Base-by-base conservation (phyloP, 2,888 invertebrate species). In the Neuroscelio doddi region DNA sequence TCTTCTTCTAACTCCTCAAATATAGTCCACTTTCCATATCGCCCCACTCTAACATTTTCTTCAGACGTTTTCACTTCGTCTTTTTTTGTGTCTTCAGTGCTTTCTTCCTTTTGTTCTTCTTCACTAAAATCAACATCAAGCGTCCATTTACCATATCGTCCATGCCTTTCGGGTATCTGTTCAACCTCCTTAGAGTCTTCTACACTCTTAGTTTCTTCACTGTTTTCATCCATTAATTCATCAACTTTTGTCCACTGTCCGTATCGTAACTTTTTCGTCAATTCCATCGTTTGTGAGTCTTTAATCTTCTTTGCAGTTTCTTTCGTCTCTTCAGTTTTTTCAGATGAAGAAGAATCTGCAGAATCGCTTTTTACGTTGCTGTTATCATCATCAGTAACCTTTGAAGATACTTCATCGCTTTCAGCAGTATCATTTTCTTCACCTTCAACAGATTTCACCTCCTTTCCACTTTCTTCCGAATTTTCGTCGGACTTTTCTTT, bases 351-450 rank as follows among this genome's bases (percentile, higher is more conserved):
- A 21, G 2, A 5, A 21, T 5, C 21, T 21, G 21, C 2, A 21
- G 21, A 2, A 21, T 5, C 21, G 21, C 3, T 21, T 5, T 21
- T 21, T 21, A 5, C 21, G 5, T 5, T 5, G 10, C 65, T 41
- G 26, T 50, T 45, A 24, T 46, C 34, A 7, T 29, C 44, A 45
- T 63, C 77, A 74, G 84, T 80, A 72, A 86, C 86, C 67, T 87
- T 87, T 86, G 86, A 85, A 73, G 85, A 85, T 85, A 85, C 85
- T 75, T 85, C 85, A 71, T 26, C 17, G 12, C 1, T 9, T 24
- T 9, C 24, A 10, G 30, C 41, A 5, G 12, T 10, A 26, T 3
- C 1, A n/a, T 24, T 63, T 57, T 70, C 74, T 58, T 73, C 66
- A 36, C 73, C 61, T 74, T 51, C 67, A 42, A 9, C 30, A 16